These are phyloP conservation scores for Naso thynnoides DNA, from an alignment of 2,797 vertebrate genomes.

Conservation along the genomic window DNA sequence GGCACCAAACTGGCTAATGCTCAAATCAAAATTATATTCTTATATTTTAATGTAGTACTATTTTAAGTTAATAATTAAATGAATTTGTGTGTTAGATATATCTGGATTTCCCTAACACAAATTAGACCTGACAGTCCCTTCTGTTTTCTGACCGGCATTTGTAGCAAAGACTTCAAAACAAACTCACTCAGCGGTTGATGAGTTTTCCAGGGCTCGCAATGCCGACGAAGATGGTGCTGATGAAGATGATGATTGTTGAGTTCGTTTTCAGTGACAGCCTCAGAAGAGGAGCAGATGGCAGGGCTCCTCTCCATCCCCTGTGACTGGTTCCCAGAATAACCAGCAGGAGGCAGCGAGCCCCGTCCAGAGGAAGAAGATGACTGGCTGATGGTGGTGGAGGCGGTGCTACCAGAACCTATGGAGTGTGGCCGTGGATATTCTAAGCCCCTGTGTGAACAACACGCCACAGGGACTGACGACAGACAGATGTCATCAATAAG, in stretches of 20 bases:
- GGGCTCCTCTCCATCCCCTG: constrained; percentile 55
- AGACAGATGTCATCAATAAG: constrained; percentile 63
- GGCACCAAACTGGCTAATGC: background rate
- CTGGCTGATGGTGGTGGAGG: constrained; percentile 82
- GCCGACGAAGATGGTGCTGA: constrained; percentile 67
- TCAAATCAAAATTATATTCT: background rate
- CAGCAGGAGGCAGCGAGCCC: constrained; percentile 80
- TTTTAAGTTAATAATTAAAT: background rate
- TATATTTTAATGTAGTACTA: background rate
- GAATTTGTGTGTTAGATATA: background rate
- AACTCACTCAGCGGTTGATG: constrained; percentile 68
- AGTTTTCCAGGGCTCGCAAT: constrained; percentile 67
- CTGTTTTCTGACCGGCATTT: background rate
- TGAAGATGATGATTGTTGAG: constrained; percentile 63
- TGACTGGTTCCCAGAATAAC: constrained; percentile 66
- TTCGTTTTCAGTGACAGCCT: constrained; percentile 74
- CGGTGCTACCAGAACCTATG: constrained; percentile 82
- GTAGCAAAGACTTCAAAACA: background rate
- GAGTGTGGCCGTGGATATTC: constrained; percentile 81
- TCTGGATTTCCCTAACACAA: no score
- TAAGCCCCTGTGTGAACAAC: constrained; percentile 80
- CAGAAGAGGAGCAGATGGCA: constrained; percentile 53
- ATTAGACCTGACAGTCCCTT: background rate
- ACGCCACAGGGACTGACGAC: constrained; percentile 81
- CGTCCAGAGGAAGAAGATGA: constrained; percentile 88